Evolutionary conservation across 2,888 invertebrate species (phyloP), one percentile per base, ranked within the genome.

Genomic region (Meteorus cinctellus): DNA sequence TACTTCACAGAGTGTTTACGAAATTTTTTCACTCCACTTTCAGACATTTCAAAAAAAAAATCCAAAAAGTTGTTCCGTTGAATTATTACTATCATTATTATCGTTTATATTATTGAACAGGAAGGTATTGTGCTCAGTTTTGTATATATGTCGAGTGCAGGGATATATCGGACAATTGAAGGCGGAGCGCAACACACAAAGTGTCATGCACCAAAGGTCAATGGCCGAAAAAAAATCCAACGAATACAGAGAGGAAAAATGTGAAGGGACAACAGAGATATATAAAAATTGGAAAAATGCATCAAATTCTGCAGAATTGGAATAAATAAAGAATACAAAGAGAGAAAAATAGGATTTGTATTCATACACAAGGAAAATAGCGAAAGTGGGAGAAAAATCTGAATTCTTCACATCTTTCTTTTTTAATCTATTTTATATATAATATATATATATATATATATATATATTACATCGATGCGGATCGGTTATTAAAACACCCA

Each of bases 391-490:
- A 24, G 36, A 68, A 79, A 74, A 76, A 76, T 59, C 66, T 65
- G 66, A 19, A 60, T 74, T 24, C 41, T 62, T 29, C 71, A 65
- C 29, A 51, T 29, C 66, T 72, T 31, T 60, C 59, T 70, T 66
- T 63, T 68, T 41, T 55, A 41, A 31, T 41, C 41, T 12, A 41
- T 41, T 41, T 8, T 0, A 8, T 6, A 34, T 34, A 34, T n/a
- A n/a, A n/a, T n/a, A n/a, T n/a, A 34, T 34, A 34, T 34, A 34
- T 34, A 34, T 59, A 31, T 69, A 51, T 51, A 55, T 10, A 65
- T 36, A 36, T 59, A 45, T 19, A 27, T 24, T 74, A 2, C 36
- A 67, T 74, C 76, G 76, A 80, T 80, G 77, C 75, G 68, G 68
- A 69, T 19, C 77, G 74, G 72, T 74, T 78, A 73, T 73, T 66